phyloP scores from a whole-genome alignment of 1,140 invertebrate genomes.

The Leptopilina clavipes region DNA sequence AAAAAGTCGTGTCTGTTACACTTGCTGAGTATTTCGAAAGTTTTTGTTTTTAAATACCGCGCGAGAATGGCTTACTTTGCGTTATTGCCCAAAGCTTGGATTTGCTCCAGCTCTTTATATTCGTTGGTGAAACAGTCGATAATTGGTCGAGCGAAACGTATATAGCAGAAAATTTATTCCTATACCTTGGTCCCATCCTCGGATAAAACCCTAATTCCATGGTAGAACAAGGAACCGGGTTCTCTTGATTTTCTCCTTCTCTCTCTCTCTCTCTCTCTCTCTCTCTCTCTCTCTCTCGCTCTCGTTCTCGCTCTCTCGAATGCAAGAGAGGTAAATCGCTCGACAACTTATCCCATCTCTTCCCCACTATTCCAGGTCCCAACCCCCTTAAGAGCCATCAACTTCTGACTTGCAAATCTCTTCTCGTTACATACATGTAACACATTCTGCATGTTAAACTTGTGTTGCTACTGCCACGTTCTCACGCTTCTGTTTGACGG shows the following conservation, averaged over 20 bases:
- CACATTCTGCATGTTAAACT: conserved; percentile 39
- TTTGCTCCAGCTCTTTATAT: conserved; percentile 37
- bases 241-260: too few relatives aligned
- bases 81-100: background rate
- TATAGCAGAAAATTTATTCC: conserved; percentile 48
- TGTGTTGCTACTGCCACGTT: conserved; percentile 50
- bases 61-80: background rate
- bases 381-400: conserved; percentile 11
- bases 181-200: conserved; percentile 5
- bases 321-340: conserved; percentile 11
- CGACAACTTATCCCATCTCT: background rate
- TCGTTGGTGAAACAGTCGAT: conserved; percentile 41
- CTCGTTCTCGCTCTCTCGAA: too few relatives aligned
- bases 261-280: too few relatives aligned
- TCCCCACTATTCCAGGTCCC: background rate
- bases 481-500: conserved; percentile 64
- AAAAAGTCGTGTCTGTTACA: conserved; percentile 56
- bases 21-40: conserved; percentile 47
- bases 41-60: background rate
- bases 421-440: conserved; percentile 39
- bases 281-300: too few relatives aligned
- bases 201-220: conserved; percentile 55
- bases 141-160: conserved; percentile 49
- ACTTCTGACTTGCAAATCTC: conserved; percentile 27
- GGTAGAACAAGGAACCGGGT: conserved; percentile 44